phyloP scores from a whole-genome alignment of 2,113 vertebrate genomes.

The Xerus inauris region DNA sequence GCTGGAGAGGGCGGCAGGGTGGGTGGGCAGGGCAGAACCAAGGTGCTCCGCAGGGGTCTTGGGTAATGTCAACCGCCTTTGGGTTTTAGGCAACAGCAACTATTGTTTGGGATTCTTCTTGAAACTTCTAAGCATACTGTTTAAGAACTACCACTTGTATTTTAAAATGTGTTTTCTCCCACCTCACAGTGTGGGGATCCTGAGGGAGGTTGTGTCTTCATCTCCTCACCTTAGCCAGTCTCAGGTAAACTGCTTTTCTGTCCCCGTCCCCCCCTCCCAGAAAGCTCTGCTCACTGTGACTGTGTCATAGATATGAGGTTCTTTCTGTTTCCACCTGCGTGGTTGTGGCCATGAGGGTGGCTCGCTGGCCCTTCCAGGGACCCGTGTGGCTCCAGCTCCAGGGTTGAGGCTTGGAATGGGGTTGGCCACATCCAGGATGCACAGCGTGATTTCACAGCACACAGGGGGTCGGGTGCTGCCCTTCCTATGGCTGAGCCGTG shows the following conservation, averaged over 20 bases:
- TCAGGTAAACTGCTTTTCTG: too few species aligned
- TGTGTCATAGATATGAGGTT: rapidly evolving
- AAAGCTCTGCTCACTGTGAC: background rate
- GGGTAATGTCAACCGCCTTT: background rate
- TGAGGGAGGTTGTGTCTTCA: background rate
- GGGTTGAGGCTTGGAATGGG: background rate
- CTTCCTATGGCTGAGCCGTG: rapidly evolving
- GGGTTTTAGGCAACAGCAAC: background rate
- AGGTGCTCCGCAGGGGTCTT: too few species aligned
- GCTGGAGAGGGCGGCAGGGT: background rate
- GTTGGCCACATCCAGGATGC: background rate
- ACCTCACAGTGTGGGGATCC: background rate
- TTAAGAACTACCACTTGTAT: background rate
- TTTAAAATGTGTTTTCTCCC: background rate
- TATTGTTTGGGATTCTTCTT: background rate
- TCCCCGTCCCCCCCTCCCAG: rapidly evolving
- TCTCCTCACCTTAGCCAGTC: rapidly evolving
- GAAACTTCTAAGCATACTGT: background rate
- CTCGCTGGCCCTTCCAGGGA: rapidly evolving
- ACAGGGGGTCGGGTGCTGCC: background rate
- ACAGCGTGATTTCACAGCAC: background rate
- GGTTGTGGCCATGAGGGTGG: rapidly evolving
- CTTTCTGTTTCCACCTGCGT: background rate
- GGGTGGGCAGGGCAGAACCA: background rate
- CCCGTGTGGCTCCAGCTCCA: rapidly evolving